Base-by-base conservation (phyloP, 2,888 invertebrate species). In the Carcina quercana region DNA sequence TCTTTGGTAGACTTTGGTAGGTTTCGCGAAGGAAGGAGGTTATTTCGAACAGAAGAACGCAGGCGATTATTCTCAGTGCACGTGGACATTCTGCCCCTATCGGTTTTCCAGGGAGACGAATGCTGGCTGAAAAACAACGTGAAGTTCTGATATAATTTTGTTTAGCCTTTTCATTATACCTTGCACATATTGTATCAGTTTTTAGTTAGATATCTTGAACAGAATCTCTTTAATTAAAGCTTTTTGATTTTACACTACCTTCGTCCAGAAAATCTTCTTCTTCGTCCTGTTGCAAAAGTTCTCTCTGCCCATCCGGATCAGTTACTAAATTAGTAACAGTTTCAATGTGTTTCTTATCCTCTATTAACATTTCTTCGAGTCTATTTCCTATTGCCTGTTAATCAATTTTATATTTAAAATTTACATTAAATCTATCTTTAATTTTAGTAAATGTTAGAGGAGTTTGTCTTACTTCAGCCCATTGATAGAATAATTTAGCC, bases 221-320 rank as follows among this genome's bases (percentile, higher is more conserved):
- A n/a, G n/a, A n/a, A n/a, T n/a, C n/a, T n/a, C n/a, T n/a, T n/a
- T n/a, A n/a, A n/a, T n/a, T n/a, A n/a, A n/a, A n/a, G n/a, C n/a
- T 20, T 20, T 3, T 20, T 20, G n/a, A 20, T n/a, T 20, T n/a
- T 3, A 24, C 5, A 6, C 1, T 63, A 93, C 94, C 93, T 88
- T 97, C 98, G 71, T 99, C 98, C 12, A 99, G 84, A 62, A 97
- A 99, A 70, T 99, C 98, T 76, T 99, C 99, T 57, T 98, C 95
- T 61, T 95, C 95, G 44, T 95, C 95, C 71, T 94, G 93, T 28
- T 92, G 86, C 25, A 94, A 68, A 7, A 95, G 71, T 41, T 93
- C 92, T 30, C 91, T 88, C 53, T 95, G 95, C 39, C 91, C 92
- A 32, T 87, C 88, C 17, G 94, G 93, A 53, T 95, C 95, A 0